Percentiles rank a stretch among this genome's conserved stretches.
Evolutionary conservation across 2,888 invertebrate species (phyloP).

Genomic region (Tachystola acroxantha): DNA sequence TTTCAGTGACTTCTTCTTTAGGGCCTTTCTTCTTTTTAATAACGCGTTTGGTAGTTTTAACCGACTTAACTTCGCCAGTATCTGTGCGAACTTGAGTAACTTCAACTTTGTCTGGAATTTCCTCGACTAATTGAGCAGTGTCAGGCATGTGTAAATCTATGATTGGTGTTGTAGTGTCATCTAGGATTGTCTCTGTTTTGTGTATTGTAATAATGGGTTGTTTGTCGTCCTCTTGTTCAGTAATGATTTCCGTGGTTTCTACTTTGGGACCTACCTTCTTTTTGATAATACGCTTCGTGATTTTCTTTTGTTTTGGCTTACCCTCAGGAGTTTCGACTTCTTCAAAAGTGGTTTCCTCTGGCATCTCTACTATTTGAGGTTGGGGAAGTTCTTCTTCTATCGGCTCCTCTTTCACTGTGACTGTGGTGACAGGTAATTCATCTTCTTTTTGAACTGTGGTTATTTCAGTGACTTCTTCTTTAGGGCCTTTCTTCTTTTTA

Average conservation of each 20-base stretch:
- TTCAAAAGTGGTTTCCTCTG: conserved; percentile 38
- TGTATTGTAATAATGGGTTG: conserved; percentile 19
- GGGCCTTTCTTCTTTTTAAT: conserved; percentile 48
- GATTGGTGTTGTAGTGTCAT: conserved; percentile 15
- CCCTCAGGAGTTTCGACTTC: conserved; percentile 14
- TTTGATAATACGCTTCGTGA: conserved; percentile 28
- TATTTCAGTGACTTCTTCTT: conserved; percentile 28
- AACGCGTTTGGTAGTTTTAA: conserved; percentile 16
- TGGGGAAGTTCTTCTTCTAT: conserved; percentile 8
- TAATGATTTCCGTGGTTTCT: conserved; percentile 36
- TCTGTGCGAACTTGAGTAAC: conserved; percentile 16
- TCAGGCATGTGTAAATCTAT: conserved; percentile 7
- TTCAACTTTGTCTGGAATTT: conserved; percentile 23
- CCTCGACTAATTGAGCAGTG: conserved; percentile 29
- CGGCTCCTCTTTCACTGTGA: conserved; percentile 22
- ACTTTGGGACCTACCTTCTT: conserved; percentile 37
- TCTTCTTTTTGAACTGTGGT: conserved; percentile 37
- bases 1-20: conserved; percentile 51
- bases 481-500: conserved; percentile 21
- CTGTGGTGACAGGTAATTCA: conserved; percentile 22
- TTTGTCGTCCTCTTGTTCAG: conserved; percentile 35
- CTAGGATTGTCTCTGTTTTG: conserved; percentile 21
- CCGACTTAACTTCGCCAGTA: conserved; percentile 13
- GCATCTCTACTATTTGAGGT: conserved; percentile 27
- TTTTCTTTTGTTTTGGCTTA: conserved; percentile 18